A percentile compares a stretch with the other conserved stretches of the same genome.
Evolutionary conservation across 2,797 vertebrate species (phyloP).

Genomic region (Coreius guichenoti): DNA sequence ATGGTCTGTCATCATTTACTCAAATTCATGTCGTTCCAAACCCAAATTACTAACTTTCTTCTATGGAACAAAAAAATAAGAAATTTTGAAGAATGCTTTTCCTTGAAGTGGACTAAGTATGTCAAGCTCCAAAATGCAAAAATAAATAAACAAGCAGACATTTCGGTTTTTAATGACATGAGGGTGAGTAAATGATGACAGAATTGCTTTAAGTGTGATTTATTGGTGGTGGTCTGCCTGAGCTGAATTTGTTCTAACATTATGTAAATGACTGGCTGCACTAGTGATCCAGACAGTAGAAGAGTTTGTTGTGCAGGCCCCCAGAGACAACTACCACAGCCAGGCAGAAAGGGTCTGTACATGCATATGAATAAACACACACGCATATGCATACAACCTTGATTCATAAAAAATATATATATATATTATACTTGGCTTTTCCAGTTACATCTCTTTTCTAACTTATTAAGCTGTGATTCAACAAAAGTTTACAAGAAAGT

Average conservation of each 20-base stretch:
- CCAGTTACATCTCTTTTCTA: not conserved
- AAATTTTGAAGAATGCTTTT: not conserved
- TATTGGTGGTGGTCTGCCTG: conserved; percentile 68
- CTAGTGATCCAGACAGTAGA: conserved; percentile 63
- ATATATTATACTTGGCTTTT: not conserved
- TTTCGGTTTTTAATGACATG: not conserved
- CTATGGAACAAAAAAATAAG: not conserved
- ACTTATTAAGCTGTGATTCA: not conserved
- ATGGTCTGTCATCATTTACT: not conserved
- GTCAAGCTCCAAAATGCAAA: not conserved
- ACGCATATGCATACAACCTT: not conserved
- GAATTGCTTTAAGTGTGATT: conserved; percentile 64
- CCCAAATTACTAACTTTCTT: not conserved
- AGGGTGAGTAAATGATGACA: conserved; percentile 6
- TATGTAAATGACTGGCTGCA: conserved; percentile 69
- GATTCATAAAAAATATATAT: not conserved
- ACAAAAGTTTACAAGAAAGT: not conserved
- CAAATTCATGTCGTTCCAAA: not conserved
- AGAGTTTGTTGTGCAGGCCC: conserved; percentile 38
- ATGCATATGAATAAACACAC: conserved; percentile 25
- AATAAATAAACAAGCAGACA: not conserved
- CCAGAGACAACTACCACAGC: conserved; percentile 48
- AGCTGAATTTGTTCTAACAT: conserved; percentile 64
- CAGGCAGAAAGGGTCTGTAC: conserved; percentile 20
- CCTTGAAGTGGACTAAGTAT: too few species aligned